Conservation (phyloP, 23 tunicate genomes). For the Ascidia mentula region DNA sequence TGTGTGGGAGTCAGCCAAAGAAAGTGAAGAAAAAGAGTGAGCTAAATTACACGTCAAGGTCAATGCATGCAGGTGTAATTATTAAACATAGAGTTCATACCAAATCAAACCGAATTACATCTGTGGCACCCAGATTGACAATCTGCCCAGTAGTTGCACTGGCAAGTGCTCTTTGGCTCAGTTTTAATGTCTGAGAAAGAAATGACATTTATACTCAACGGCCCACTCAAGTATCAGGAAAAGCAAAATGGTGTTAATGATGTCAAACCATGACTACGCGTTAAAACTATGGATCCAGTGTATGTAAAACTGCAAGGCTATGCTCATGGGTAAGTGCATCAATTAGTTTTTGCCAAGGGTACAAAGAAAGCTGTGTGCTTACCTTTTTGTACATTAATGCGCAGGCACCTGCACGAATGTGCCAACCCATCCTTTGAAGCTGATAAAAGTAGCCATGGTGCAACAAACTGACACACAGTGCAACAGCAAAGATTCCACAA, state of each 20-base stretch:
- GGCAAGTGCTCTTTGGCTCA: slow-evolving; percentile 62
- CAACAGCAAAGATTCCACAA: slow-evolving; percentile 8
- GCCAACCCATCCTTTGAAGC: slow-evolving; percentile 64
- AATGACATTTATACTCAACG: too few relatives aligned
- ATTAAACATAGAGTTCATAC: slow-evolving; percentile 37
- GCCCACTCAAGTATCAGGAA: too few relatives aligned
- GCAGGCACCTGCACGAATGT: slow-evolving; percentile 51
- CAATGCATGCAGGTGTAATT: too few relatives aligned
- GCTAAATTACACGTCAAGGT: background rate
- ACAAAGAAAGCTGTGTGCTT: too few relatives aligned
- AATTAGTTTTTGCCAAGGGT: too few relatives aligned
- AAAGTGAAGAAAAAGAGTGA: slow-evolving; percentile 44
- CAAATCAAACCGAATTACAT: slow-evolving; percentile 76
- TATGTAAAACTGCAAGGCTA: background rate
- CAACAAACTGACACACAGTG: background rate
- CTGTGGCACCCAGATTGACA: slow-evolving; percentile 83
- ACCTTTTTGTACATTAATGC: slow-evolving; percentile 95
- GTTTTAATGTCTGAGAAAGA: slow-evolving; percentile 50
- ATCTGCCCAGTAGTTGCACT: slow-evolving; percentile 76
- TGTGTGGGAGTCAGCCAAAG: slow-evolving; percentile 61
- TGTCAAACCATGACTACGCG: too few relatives aligned
- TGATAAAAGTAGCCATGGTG: slow-evolving; percentile 31
- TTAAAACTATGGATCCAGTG: too few relatives aligned
- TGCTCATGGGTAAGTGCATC: background rate
- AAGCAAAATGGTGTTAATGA: too few relatives aligned